Percentiles rank a stretch among this genome's conserved stretches.
Conservation (phyloP, 2,888 invertebrate genomes). For the Seladonia tumulorum region DNA sequence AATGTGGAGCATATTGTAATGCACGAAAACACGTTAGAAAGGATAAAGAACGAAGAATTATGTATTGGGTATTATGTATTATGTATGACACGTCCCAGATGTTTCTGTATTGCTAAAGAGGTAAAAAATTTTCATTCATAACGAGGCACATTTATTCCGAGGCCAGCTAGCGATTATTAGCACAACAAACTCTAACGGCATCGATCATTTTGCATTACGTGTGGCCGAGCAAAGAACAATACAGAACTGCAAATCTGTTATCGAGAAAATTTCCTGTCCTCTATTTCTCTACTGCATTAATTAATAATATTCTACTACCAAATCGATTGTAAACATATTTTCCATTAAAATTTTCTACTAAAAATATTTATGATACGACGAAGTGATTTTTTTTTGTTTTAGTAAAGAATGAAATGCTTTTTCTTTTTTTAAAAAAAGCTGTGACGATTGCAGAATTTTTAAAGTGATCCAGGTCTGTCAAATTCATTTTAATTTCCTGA, state of each 20-base stretch:
- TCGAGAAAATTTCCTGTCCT: background rate
- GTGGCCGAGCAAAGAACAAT: background rate
- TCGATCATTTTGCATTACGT: background rate
- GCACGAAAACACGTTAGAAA: background rate
- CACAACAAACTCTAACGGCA: background rate
- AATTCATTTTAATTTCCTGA: background rate
- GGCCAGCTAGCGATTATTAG: background rate
- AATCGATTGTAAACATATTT: background rate
- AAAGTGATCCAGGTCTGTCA: background rate
- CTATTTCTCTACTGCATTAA: background rate
- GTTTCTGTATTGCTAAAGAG: background rate
- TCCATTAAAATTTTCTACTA: background rate
- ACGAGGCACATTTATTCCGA: background rate
- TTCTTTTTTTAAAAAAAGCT: background rate
- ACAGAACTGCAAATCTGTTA: background rate
- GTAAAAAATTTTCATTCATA: constrained; percentile 6
- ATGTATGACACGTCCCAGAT: background rate
- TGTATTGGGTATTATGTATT: background rate
- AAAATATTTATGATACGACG: background rate
- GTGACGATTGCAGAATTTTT: background rate
- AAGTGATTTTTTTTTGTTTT: background rate
- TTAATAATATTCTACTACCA: background rate
- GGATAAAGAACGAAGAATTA: background rate
- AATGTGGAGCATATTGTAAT: background rate
- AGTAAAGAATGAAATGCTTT: too few relatives aligned